phyloP scores from a whole-genome alignment of 1,140 invertebrate species.

The Lethocerus indicus region DNA sequence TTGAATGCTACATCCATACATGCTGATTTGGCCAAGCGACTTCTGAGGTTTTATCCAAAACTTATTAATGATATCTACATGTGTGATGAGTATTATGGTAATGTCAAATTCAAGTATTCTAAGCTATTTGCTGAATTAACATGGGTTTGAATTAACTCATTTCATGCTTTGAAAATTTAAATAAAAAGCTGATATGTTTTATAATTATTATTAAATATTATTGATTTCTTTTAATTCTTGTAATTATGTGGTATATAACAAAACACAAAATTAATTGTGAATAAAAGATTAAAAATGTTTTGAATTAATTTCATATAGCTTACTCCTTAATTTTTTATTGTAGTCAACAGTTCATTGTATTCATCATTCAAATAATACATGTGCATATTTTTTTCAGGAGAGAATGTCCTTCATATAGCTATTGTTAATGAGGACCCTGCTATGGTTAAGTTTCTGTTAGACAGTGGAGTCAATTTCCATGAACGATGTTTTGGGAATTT shows the following conservation, averaged over 20 bases:
- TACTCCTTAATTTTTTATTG: too few species aligned
- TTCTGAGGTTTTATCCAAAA: conserved; percentile 83
- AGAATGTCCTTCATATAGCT: conserved; percentile 86
- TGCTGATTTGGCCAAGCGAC: conserved; percentile 79
- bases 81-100: conserved; percentile 93
- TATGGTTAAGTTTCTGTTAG: conserved; percentile 90
- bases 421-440: conserved; percentile 96
- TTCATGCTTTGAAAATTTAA: not conserved
- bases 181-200: too few species aligned
- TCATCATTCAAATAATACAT: too few species aligned
- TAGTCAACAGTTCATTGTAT: too few species aligned
- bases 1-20: conserved; percentile 80
- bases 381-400: conserved; percentile 41
- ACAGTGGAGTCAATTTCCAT: conserved; percentile 78
- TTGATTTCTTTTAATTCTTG: too few species aligned
- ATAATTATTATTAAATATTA: too few species aligned
- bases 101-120: conserved; percentile 12
- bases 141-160: not conserved
- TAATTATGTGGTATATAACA: too few species aligned
- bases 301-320: too few species aligned
- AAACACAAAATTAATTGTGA: too few species aligned
- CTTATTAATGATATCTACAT: conserved; percentile 93
- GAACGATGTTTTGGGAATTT: conserved; percentile 88
- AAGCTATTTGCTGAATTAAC: not conserved
- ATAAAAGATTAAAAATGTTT: too few species aligned